A percentile compares a stretch with the other conserved stretches of the same genome.
Conservation (phyloP, 1,140 invertebrate species). For the Zaprionus nigranus region DNA sequence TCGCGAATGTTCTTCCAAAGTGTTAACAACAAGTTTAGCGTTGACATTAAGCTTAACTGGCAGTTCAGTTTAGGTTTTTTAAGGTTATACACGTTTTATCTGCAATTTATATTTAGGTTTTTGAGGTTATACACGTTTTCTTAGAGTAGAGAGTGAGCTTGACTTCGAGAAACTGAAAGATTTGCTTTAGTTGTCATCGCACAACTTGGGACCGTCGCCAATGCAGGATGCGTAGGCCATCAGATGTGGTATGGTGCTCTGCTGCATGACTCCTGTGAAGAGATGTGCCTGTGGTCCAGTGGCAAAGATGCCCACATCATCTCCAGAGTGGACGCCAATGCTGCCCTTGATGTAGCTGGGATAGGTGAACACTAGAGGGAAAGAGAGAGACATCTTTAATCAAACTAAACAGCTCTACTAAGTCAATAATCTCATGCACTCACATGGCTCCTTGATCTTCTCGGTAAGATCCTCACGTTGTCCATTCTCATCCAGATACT, state of each 20-base stretch:
- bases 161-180: not conserved
- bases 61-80: not conserved
- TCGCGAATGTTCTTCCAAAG: not conserved
- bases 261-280: constrained; percentile 91
- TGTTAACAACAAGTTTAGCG: constrained; percentile 9
- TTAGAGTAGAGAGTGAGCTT: not conserved
- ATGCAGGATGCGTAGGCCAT: constrained; percentile 89
- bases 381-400: not conserved
- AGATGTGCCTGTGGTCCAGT: constrained; percentile 87
- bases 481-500: constrained; percentile 76
- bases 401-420: not conserved
- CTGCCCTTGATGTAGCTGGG: constrained; percentile 84
- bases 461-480: constrained; percentile 58
- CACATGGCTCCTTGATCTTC: constrained; percentile 42
- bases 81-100: not conserved
- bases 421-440: not conserved
- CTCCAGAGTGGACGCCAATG: constrained; percentile 88
- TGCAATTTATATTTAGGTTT: too few relatives aligned
- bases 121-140: not conserved
- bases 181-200: constrained; percentile 25
- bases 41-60: constrained; percentile 12
- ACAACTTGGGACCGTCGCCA: constrained; percentile 75
- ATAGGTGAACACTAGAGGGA: constrained; percentile 75
- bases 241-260: constrained; percentile 91
- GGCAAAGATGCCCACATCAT: constrained; percentile 89